Base-by-base conservation (phyloP, 2,113 vertebrate species). In the Ammodytes dubius region DNA sequence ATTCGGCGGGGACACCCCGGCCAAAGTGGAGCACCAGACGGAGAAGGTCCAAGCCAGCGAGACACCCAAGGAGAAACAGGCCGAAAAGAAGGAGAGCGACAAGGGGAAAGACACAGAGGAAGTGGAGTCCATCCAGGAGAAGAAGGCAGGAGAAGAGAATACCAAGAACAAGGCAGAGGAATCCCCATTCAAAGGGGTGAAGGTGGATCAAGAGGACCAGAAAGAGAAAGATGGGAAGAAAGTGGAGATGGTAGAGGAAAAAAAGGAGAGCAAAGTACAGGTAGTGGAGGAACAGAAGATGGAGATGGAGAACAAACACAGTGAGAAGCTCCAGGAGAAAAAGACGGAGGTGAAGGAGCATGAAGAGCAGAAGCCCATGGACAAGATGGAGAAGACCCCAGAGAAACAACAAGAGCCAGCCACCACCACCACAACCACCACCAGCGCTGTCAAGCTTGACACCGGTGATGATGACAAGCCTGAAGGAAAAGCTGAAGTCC, bases 381-480 rank as follows among this genome's bases (percentile, higher is more conserved):
- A 77, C 19, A 81, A 81, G 15, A 63, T 59, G 35, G 84, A 92
- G 43, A 88, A 87, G 72, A 84, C 14, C 4, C 61, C 81, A 14
- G 89, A 90, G 66, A 68, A 77, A 45, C 85, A 79, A 39, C 49
- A 27, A 27, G 27, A 27, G 27, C 27, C 27, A 27, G 27, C 27
- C 27, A 27, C 27, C 27, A 27, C 27, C 27, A 27, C 27, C 27
- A 27, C 27, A 27, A 27, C 27, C 27, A 27, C 27, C 27, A 27
- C 5, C 5, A 77, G 46, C 6, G 11, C 71, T 4, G 60, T 53
- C 67, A 86, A 86, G 59, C 59, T 59, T 0, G 87, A 93, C 14
- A 12, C 53, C 10, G 3, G 42, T 12, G 17, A 11, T 49, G 77
- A 87, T 49, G 77, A 87, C 70, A n/a, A 74, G 35, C n/a, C 19